phyloP scores from a whole-genome alignment of 64 coral and sea anemone genomes.

The Trachythela sp. region DNA sequence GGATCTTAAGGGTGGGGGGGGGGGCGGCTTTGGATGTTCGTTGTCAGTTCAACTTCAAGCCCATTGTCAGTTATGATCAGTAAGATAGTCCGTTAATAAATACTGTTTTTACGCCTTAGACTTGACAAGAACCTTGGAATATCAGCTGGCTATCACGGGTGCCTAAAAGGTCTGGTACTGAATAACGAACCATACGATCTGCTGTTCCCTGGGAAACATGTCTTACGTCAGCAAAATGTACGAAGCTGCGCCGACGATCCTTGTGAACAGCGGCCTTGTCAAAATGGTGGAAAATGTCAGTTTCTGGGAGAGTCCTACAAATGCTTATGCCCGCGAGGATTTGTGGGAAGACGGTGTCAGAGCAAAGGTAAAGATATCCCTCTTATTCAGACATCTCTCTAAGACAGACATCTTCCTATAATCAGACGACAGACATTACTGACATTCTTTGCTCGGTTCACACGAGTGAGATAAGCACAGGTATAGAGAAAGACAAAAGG shows the following conservation, averaged over 20 bases:
- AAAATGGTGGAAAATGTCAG: background rate
- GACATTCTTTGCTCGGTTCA: too few species aligned
- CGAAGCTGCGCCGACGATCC: background rate
- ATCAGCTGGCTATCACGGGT: background rate
- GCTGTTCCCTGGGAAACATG: background rate
- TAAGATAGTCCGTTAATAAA: too few species aligned
- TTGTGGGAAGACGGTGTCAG: background rate
- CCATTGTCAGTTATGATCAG: too few species aligned
- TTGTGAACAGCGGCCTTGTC: background rate
- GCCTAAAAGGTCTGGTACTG: background rate
- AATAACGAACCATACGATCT: background rate
- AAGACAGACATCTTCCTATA: too few species aligned
- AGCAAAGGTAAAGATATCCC: background rate
- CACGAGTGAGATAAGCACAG: too few species aligned
- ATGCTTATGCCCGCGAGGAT: background rate
- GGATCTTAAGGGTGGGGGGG: too few species aligned
- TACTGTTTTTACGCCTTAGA: background rate
- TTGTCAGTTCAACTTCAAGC: too few species aligned
- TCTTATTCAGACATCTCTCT: background rate
- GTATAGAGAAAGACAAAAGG: too few species aligned
- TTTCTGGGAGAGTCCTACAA: background rate
- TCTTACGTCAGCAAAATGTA: background rate
- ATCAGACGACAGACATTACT: too few species aligned
- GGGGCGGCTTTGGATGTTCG: too few species aligned
- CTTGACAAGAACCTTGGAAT: background rate